Percentiles rank a stretch among this genome's conserved stretches.
Conservation (phyloP, 2,888 invertebrate genomes). For the Tachina grossa region DNA sequence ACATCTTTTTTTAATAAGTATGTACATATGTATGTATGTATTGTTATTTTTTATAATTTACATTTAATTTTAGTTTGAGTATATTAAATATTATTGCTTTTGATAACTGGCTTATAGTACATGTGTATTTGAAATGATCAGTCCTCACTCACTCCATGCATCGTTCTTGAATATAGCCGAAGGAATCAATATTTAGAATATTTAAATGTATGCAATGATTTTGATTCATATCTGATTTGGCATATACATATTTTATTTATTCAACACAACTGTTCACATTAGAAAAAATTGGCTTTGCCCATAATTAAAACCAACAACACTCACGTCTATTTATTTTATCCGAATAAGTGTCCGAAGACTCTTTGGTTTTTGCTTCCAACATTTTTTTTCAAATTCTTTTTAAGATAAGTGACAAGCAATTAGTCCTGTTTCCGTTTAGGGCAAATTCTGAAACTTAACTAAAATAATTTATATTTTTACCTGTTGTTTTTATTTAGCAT, state of each 20-base stretch:
- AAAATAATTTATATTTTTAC: slow-evolving; percentile 19
- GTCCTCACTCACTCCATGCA: slow-evolving; percentile 20
- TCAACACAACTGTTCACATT: background rate
- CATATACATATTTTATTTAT: too few species aligned
- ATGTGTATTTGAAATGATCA: slow-evolving; percentile 19
- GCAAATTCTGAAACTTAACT: slow-evolving; percentile 51
- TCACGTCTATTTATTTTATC: slow-evolving; percentile 60
- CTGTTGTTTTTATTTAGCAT: slow-evolving; percentile 44
- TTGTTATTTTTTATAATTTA: too few species aligned
- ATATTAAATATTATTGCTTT: slow-evolving; percentile 11
- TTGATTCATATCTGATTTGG: background rate
- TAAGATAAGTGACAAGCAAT: background rate
- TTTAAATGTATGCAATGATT: background rate
- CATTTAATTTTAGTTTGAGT: background rate
- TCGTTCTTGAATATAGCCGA: slow-evolving; percentile 33
- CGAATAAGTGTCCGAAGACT: background rate
- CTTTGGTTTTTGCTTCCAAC: slow-evolving; percentile 10
- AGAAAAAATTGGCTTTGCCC: background rate
- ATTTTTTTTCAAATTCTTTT: slow-evolving; percentile 14
- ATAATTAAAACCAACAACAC: slow-evolving; percentile 19
- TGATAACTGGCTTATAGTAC: slow-evolving; percentile 13
- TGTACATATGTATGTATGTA: too few species aligned
- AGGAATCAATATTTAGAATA: background rate
- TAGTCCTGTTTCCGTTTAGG: background rate
- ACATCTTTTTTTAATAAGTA: too few species aligned